Conservation (phyloP, 2,113 vertebrate genomes). For the Notothenia rossii region DNA sequence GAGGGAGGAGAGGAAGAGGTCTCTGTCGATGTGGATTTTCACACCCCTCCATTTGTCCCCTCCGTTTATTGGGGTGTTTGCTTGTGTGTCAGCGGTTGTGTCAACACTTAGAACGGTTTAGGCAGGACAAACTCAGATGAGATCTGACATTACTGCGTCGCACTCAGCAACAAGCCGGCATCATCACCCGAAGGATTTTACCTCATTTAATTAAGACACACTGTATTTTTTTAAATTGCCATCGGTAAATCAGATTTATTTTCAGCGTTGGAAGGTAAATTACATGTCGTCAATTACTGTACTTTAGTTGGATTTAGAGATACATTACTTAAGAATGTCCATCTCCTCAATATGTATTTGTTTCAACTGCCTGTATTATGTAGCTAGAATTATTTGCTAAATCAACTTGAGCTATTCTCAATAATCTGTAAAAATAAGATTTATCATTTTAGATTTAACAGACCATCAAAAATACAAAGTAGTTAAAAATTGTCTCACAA, state of each 20-base stretch:
- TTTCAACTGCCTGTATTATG: background rate
- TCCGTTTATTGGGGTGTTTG: slow-evolving; percentile 58
- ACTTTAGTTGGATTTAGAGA: background rate
- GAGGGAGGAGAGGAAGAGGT: slow-evolving; percentile 59
- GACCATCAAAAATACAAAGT: background rate
- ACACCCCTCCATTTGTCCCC: slow-evolving; percentile 80
- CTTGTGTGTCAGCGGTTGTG: slow-evolving; percentile 45
- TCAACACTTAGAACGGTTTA: slow-evolving; percentile 66
- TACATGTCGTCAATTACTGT: background rate
- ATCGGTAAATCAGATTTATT: slow-evolving; percentile 12
- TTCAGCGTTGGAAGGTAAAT: background rate
- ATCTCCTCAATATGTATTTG: background rate
- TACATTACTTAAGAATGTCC: background rate
- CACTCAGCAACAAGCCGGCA: slow-evolving; percentile 21
- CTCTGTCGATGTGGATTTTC: slow-evolving; percentile 63
- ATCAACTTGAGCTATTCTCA: no score
- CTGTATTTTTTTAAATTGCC: background rate
- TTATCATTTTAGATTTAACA: background rate
- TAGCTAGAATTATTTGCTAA: background rate
- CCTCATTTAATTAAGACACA: slow-evolving; percentile 26
- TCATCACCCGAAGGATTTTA: slow-evolving; percentile 35
- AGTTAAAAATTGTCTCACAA: background rate
- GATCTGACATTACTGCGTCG: slow-evolving; percentile 43
- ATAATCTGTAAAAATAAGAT: background rate
- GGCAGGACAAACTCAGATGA: slow-evolving; percentile 40